Evolutionary conservation across 2,888 invertebrate genomes (phyloP).

Genomic region (Lepidochrysops patricia): DNA sequence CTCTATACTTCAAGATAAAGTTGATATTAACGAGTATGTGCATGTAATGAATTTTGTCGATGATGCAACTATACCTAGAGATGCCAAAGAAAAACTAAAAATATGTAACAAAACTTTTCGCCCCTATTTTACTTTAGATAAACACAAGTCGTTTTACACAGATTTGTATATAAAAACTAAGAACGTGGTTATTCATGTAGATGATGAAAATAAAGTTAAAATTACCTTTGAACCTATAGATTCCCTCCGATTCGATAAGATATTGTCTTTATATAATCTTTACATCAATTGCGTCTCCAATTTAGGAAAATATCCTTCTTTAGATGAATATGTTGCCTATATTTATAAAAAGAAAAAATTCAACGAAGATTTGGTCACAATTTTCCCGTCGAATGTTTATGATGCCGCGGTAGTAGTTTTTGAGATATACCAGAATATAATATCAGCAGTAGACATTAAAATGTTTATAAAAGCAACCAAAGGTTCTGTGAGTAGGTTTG

Average conservation of each 20-base stretch:
- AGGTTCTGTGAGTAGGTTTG: conserved; percentile 20
- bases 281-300: conserved; percentile 24
- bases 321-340: conserved; percentile 23
- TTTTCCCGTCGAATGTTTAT: conserved; percentile 23
- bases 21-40: conserved; percentile 31
- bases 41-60: conserved; percentile 27
- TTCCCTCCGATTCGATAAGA: conserved; percentile 26
- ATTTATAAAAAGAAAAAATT: conserved; percentile 23
- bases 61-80: conserved; percentile 8
- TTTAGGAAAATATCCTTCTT: conserved; percentile 22
- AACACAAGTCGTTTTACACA: conserved; percentile 32
- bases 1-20: conserved; percentile 24
- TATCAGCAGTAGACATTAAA: conserved; percentile 20
- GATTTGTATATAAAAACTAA: conserved; percentile 25
- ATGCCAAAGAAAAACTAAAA: conserved; percentile 15
- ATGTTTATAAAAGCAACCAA: conserved; percentile 24
- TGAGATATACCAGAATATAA: conserved; percentile 20
- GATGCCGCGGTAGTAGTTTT: conserved; percentile 11
- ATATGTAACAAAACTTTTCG: conserved; percentile 31
- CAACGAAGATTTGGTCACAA: conserved; percentile 22
- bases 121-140: conserved; percentile 29
- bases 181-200: conserved; percentile 26
- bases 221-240: conserved; percentile 24
- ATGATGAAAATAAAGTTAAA: conserved; percentile 23
- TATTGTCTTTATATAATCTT: conserved; percentile 24